Percentiles rank a stretch among this genome's conserved stretches.
Conservation (phyloP, 2,113 vertebrate genomes). For the Brachypodius melanocephalos region DNA sequence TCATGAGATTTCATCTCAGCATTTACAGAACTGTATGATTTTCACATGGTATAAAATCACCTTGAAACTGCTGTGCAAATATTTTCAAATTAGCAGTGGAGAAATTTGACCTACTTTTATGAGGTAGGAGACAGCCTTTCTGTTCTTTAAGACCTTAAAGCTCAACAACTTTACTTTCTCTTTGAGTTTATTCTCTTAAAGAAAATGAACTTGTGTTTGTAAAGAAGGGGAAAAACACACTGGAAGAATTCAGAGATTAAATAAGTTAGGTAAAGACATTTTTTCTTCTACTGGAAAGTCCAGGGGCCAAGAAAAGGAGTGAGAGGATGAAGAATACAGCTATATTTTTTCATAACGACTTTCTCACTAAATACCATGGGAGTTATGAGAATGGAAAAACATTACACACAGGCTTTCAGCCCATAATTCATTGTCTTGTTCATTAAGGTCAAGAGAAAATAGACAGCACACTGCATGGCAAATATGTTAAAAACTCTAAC, state of each 20-base stretch:
- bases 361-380: not conserved
- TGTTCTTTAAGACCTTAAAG: not conserved
- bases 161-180: not conserved
- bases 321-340: not conserved
- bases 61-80: not conserved
- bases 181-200: not conserved
- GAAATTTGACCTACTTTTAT: not conserved
- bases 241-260: not conserved
- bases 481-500: not conserved
- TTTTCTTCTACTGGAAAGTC: not conserved
- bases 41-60: not conserved
- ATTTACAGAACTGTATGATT: not conserved
- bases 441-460: not conserved
- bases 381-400: not conserved
- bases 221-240: not conserved
- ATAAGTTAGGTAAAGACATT: not conserved
- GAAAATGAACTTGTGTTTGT: not conserved
- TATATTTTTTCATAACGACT: not conserved
- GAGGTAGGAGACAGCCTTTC: not conserved
- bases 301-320: not conserved
- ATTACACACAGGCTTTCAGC: not conserved
- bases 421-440: not conserved
- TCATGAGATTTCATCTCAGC: not conserved
- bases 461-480: accelerated
- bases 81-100: not conserved